phyloP scores from a whole-genome alignment of 2,797 vertebrate species.

The Glossophaga mutica region DNA sequence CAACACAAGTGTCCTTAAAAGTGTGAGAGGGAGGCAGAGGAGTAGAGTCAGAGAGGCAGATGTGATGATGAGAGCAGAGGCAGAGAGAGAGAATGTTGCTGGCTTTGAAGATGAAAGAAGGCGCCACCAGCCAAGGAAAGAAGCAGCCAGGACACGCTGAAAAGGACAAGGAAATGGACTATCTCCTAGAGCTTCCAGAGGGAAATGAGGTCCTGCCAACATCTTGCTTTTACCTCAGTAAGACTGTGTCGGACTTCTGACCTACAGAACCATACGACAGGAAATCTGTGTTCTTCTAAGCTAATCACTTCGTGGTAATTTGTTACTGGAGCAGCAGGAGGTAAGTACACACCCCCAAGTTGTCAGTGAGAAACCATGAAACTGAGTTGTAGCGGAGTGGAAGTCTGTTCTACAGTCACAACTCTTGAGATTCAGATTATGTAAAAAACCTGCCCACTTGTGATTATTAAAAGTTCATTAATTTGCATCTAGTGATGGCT shows the following conservation, averaged over 20 bases:
- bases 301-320: background rate
- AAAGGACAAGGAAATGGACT: background rate
- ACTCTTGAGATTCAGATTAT: background rate
- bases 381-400: background rate
- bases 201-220: too few species aligned
- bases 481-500: too few species aligned
- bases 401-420: background rate
- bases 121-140: background rate
- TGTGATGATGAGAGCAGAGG: too few species aligned
- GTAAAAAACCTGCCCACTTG: background rate
- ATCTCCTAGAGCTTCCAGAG: background rate
- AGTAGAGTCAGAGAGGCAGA: background rate
- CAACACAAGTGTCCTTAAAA: background rate
- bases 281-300: background rate
- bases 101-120: background rate
- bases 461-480: background rate
- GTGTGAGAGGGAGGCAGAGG: background rate
- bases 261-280: background rate
- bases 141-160: background rate
- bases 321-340: background rate
- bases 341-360: background rate
- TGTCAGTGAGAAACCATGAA: background rate
- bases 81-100: background rate
- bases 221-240: background rate
- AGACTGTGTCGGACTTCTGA: background rate